Evolutionary conservation across 2,797 vertebrate genomes (phyloP).

Genomic region (Paedocypris micromegethes): DNA sequence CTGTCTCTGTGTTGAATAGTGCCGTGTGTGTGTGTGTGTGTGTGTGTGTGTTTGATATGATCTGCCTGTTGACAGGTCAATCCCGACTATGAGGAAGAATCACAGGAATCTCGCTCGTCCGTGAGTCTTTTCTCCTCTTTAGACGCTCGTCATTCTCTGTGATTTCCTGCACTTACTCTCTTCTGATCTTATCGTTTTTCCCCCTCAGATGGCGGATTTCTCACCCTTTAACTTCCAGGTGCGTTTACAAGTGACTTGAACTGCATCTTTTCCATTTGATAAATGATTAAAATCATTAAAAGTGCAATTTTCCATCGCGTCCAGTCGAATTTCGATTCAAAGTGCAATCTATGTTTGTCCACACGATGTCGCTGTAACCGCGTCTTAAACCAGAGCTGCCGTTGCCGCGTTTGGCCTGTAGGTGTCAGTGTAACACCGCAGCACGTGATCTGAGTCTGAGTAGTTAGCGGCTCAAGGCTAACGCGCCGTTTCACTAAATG

Average conservation of each 20-base stretch:
- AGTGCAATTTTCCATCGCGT: no score
- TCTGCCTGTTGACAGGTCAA: conserved; percentile 62
- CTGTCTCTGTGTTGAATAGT: not conserved
- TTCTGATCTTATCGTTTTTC: conserved; percentile 55
- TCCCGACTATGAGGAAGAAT: conserved; percentile 72
- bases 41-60: not conserved
- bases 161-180: conserved; percentile 16
- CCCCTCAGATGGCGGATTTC: conserved; percentile 71
- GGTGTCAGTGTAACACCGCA: conserved; percentile 49
- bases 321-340: not conserved
- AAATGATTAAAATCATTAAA: not conserved
- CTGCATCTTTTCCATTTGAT: not conserved
- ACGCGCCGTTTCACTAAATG: no score
- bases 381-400: not conserved
- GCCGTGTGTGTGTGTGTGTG: not conserved
- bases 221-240: conserved; percentile 78
- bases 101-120: conserved; percentile 64
- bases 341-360: not conserved
- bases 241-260: conserved; percentile 32
- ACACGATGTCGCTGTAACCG: conserved; percentile 8
- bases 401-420: conserved; percentile 36
- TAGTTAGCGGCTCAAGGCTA: no score
- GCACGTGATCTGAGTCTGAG: no score
- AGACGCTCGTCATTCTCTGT: not conserved
- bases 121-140: conserved; percentile 52